Base-by-base conservation (phyloP, 2,888 invertebrate species). In the Sipha maydis region DNA sequence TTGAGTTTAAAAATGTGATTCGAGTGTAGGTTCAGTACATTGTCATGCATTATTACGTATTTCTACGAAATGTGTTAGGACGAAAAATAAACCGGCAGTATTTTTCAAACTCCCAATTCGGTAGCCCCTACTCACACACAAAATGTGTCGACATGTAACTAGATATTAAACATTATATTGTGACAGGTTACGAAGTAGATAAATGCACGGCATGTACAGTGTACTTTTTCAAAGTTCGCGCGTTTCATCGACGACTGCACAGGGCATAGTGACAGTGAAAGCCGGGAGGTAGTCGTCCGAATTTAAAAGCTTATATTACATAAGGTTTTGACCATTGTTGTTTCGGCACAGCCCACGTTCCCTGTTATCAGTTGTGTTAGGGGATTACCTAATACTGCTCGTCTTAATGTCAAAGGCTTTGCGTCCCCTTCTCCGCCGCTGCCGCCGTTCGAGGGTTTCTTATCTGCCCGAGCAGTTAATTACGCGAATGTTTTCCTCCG, bases 351-450 rank as follows among this genome's bases (percentile, higher is more conserved):
- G 48, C 85, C 76, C 69, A 34, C 71, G 77, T 85, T 78, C n/a
- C 41, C 17, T 75, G 79, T 86, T 86, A 86, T 86, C 85, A 71
- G 85, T 38, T 38, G 56, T 38, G 75, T 84, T 77, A 71, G 69
- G 79, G 85, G 79, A 79, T 86, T 86, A 86, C 85, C 71, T 34
- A 54, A 71, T 34, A 54, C 78, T 34, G 25, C 78, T 78, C 85
- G 78, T 86, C 71, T 86, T 86, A 86, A 86, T 79, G 85, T 86
- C 85, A 86, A 86, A 86, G 85, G 85, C 85, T 86, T 86, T 86
- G 78, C 54, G 69, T 38, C 83, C n/a, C 83, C 34, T 9, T n/a
- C 69, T 9, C 28, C 38, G 19, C 67, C 5, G 31, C 85, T 48
- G 4, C 69, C 4, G 21, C 54, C 11, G 34, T n/a, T 4, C 19